phyloP scores from a whole-genome alignment of 1,140 invertebrate species.

The Caenorhabditis brenneri region DNA sequence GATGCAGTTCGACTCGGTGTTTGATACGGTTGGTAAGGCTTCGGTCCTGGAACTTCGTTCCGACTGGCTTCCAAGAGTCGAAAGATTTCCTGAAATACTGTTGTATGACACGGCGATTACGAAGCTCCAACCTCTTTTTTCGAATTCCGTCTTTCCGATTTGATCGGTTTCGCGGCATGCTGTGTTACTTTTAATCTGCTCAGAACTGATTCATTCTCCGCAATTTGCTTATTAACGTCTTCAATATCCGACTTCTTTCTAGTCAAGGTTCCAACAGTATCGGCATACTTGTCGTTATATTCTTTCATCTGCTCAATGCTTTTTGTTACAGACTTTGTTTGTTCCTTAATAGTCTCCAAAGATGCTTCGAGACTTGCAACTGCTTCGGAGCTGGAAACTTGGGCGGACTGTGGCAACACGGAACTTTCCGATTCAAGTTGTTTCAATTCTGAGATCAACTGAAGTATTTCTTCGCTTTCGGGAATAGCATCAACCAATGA shows the following conservation, averaged over 20 bases:
- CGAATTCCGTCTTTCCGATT: background rate
- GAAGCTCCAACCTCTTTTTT: background rate
- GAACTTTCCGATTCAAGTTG: background rate
- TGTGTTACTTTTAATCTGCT: background rate
- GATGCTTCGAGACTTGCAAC: background rate
- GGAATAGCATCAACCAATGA: too few relatives aligned
- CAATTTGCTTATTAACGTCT: background rate
- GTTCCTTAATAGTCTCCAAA: background rate
- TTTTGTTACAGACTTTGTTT: background rate
- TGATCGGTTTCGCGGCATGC: background rate
- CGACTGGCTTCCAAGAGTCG: background rate
- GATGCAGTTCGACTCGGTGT: background rate
- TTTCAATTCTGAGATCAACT: too few relatives aligned
- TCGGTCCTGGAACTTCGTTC: background rate
- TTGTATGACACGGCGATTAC: background rate
- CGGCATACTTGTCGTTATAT: background rate
- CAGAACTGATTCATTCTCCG: background rate
- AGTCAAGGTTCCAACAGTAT: background rate
- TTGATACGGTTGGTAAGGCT: background rate
- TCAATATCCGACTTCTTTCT: background rate
- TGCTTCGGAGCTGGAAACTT: background rate
- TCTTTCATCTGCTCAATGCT: background rate
- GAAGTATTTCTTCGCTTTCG: background rate
- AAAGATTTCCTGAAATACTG: background rate
- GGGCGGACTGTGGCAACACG: background rate